These are phyloP conservation scores for Stenolophus ochropezus DNA, from an alignment of 2,888 invertebrate genomes.

Conservation along the genomic window DNA sequence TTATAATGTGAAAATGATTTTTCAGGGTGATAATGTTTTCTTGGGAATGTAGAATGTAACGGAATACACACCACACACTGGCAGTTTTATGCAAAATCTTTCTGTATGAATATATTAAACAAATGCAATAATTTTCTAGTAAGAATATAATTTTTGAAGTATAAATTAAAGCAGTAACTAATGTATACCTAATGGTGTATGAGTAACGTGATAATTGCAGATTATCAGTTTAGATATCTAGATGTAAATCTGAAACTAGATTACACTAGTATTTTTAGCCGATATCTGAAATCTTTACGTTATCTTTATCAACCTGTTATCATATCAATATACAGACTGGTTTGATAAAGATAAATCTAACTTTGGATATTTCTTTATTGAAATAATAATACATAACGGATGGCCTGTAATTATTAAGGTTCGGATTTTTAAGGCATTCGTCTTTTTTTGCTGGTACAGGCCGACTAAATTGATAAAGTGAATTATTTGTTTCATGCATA, in stretches of 20 bases:
- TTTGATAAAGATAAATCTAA: no score
- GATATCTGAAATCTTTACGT: neutral
- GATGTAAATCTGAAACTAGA: conserved; percentile 12
- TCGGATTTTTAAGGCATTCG: no score
- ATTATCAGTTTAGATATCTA: conserved; percentile 1
- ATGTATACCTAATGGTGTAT: neutral
- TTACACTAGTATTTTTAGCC: conserved; percentile 11
- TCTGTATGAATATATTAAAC: neutral
- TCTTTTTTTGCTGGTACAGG: no score
- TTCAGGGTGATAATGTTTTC: neutral
- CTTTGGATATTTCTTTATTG: no score
- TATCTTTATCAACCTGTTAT: neutral
- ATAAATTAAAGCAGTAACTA: no score
- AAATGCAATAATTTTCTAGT: neutral
- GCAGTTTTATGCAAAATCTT: neutral
- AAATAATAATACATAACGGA: no score
- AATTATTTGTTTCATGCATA: no score
- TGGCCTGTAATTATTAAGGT: no score
- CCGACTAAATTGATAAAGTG: no score
- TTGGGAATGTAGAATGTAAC: neutral
- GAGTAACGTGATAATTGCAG: neutral
- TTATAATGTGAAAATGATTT: neutral
- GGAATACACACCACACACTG: neutral
- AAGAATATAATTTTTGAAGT: neutral
- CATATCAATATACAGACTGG: neutral